A percentile compares a stretch with the other conserved stretches of the same genome.
These are phyloP conservation scores for Amphimedon queenslandica DNA, from an alignment of 37 sponge, comb jelly and placozoan species.

Conservation along the genomic window DNA sequence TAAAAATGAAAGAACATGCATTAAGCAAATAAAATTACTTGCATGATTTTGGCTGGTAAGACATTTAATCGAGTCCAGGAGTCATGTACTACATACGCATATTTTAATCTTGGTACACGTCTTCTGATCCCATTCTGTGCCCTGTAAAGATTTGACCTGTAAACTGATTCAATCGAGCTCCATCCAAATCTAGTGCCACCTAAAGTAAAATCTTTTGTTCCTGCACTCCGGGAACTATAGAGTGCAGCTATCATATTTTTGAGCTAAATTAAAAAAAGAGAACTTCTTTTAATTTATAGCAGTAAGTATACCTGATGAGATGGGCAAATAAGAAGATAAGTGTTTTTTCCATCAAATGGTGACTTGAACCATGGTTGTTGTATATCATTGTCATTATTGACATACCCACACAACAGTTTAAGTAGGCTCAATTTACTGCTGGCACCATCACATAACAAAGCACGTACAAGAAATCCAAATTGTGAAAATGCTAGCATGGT, in stretches of 20 bases:
- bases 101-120: slow-evolving; percentile 15
- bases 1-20: not conserved
- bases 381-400: not conserved
- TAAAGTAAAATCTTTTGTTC: slow-evolving; percentile 10
- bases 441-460: slow-evolving; percentile 33
- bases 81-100: slow-evolving; percentile 6
- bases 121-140: slow-evolving; percentile 8
- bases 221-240: slow-evolving; percentile 1
- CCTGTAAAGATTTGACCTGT: not conserved
- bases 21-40: slow-evolving; percentile 5
- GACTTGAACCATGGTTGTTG: slow-evolving; percentile 10
- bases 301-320: slow-evolving; percentile 18
- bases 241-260: slow-evolving; percentile 29
- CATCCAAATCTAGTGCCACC: slow-evolving; percentile 18
- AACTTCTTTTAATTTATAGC: no score
- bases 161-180: slow-evolving; percentile 3
- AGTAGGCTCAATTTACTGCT: slow-evolving; percentile 6
- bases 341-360: slow-evolving; percentile 10
- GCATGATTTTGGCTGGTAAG: slow-evolving; percentile 35
- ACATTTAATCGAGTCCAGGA: slow-evolving; percentile 25
- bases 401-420: slow-evolving; percentile 7
- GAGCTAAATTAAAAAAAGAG: no score
- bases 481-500: slow-evolving; percentile 19
- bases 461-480: slow-evolving; percentile 17
- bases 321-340: slow-evolving; percentile 10